Evolutionary conservation across 2,113 vertebrate genomes (phyloP).

Genomic region (Dicaeum eximium): DNA sequence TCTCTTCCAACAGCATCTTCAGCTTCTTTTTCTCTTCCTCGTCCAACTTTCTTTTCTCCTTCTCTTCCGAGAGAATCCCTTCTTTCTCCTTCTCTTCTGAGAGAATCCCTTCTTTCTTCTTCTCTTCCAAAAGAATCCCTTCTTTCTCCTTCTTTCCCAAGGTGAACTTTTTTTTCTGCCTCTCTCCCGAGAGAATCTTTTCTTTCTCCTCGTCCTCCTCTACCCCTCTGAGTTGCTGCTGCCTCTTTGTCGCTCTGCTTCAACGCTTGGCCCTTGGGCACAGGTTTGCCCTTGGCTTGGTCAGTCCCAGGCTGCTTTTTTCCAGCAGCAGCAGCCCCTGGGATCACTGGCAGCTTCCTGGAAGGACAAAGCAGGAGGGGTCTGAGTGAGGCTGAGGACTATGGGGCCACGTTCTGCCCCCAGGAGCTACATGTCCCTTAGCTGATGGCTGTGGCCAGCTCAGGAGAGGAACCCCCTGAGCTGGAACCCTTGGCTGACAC

Average conservation of each 20-base stretch:
- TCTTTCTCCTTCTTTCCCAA: background rate
- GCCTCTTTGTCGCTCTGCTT: background rate
- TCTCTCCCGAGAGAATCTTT: background rate
- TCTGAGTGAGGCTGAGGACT: background rate
- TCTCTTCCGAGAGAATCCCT: background rate
- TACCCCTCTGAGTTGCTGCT: background rate
- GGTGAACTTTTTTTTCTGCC: background rate
- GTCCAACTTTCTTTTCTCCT: background rate
- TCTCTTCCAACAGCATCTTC: background rate
- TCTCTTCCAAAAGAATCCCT: background rate
- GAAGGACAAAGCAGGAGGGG: background rate
- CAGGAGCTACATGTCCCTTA: background rate
- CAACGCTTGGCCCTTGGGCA: fast-evolving
- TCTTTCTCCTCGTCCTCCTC: background rate
- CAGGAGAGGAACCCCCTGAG: background rate
- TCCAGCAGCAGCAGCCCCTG: background rate
- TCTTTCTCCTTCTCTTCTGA: background rate
- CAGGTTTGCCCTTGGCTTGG: background rate
- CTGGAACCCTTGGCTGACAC: background rate
- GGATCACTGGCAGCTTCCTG: background rate
- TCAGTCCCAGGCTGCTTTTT: background rate
- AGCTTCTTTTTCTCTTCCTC: no score
- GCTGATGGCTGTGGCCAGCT: background rate
- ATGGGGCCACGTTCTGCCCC: background rate
- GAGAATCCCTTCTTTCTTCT: no score